Percentiles rank a stretch among this genome's conserved stretches.
Conservation (phyloP, 2,797 vertebrate genomes). For the Emys orbicularis region DNA sequence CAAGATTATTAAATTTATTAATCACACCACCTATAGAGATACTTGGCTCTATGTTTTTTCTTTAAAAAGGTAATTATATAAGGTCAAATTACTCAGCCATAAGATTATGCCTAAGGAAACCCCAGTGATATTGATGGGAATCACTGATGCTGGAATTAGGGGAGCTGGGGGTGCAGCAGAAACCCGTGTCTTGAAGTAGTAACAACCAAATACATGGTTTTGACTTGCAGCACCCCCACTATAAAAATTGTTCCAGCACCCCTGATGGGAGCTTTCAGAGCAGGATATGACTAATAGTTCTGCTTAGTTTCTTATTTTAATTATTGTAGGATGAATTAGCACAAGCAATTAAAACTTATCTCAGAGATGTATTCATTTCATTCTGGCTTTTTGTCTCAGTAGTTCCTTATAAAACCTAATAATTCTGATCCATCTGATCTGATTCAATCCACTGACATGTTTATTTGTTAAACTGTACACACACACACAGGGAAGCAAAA, state of each 20-base stretch:
- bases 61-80: not conserved
- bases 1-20: not conserved
- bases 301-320: not conserved
- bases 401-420: not conserved
- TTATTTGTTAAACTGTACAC: not conserved
- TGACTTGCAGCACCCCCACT: not conserved
- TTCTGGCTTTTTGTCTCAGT: not conserved
- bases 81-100: not conserved
- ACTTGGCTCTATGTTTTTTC: not conserved
- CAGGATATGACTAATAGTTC: not conserved
- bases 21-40: accelerated
- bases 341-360: not conserved
- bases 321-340: not conserved
- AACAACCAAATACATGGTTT: not conserved
- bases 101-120: not conserved
- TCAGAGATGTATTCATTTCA: not conserved
- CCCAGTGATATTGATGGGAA: not conserved
- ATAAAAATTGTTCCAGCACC: not conserved
- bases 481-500: not conserved
- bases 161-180: not conserved
- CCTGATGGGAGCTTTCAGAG: not conserved
- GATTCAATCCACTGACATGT: not conserved
- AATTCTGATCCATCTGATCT: not conserved
- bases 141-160: not conserved
- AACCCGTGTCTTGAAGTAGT: not conserved